A percentile compares a stretch with the other conserved stretches of the same genome.
Evolutionary conservation across 2,797 vertebrate genomes (phyloP).

Genomic region (Sebastes oblongus): DNA sequence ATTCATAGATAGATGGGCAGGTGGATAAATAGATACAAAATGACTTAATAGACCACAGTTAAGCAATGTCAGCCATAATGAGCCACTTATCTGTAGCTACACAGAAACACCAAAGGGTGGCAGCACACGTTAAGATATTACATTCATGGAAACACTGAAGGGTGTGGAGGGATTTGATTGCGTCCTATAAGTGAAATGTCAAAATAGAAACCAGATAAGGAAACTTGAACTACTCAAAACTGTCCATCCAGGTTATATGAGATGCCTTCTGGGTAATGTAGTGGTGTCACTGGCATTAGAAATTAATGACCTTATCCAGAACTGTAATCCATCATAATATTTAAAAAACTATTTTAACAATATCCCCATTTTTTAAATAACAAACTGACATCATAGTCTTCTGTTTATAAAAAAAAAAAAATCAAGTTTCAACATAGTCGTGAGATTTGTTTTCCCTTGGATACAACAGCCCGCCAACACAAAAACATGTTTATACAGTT

Average conservation of each 20-base stretch:
- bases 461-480: not conserved
- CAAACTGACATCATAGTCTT: not conserved
- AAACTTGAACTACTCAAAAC: not conserved
- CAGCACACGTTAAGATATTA: conserved; percentile 15
- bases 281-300: not conserved
- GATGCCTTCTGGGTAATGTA: not conserved
- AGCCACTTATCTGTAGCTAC: conserved; percentile 1
- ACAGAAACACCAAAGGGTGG: conserved; percentile 50
- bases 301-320: not conserved
- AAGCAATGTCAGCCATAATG: not conserved
- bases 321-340: not conserved
- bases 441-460: not conserved
- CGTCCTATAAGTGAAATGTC: not conserved
- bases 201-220: not conserved
- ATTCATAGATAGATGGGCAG: not conserved
- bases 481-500: conserved; percentile 58
- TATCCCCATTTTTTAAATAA: not conserved
- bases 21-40: not conserved
- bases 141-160: not conserved
- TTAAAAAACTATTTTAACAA: not conserved
- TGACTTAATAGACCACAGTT: not conserved
- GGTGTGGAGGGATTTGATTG: not conserved
- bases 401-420: not conserved
- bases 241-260: not conserved
- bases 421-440: not conserved